phyloP scores from a whole-genome alignment of 2,888 invertebrate genomes.

The Nymphalis c-album region DNA sequence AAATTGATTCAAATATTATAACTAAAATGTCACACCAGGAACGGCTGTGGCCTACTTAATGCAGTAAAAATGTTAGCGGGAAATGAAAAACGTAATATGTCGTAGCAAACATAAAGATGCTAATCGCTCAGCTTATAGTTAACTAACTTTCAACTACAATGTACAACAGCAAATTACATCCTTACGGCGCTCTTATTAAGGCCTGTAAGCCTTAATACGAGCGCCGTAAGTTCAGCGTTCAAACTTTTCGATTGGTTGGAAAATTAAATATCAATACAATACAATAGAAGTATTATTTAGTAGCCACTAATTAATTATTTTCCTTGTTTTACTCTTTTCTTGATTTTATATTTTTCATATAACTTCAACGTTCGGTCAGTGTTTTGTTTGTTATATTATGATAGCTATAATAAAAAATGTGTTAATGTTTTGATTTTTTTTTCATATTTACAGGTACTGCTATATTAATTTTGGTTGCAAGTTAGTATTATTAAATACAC shows the following conservation, averaged over 20 bases:
- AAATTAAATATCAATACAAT: too few relatives aligned
- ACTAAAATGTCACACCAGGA: neutral
- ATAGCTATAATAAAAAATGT: too few relatives aligned
- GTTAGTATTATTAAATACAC: too few relatives aligned
- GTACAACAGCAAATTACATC: neutral
- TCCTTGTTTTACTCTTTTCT: conserved; percentile 13
- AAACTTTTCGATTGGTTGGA: conserved; percentile 37
- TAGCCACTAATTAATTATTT: conserved; percentile 15
- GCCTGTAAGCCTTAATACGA: too few relatives aligned
- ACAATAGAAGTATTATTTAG: conserved; percentile 24
- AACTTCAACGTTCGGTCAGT: neutral
- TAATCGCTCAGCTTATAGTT: conserved; percentile 43
- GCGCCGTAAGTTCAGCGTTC: too few relatives aligned
- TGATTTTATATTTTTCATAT: conserved; percentile 14
- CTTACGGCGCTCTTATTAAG: conserved; percentile 13
- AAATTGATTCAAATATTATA: neutral
- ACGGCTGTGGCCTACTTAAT: conserved; percentile 18
- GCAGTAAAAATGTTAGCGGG: conserved; percentile 29
- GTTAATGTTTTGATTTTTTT: too few relatives aligned
- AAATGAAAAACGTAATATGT: conserved; percentile 24
- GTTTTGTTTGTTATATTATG: neutral
- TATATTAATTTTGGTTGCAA: too few relatives aligned
- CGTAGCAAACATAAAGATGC: conserved; percentile 32
- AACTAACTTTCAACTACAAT: conserved; percentile 18
- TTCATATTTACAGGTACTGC: too few relatives aligned